Percentiles rank a stretch among this genome's conserved stretches.
Evolutionary conservation across 2,113 vertebrate genomes (phyloP).

Genomic region (Anolis sagrei): DNA sequence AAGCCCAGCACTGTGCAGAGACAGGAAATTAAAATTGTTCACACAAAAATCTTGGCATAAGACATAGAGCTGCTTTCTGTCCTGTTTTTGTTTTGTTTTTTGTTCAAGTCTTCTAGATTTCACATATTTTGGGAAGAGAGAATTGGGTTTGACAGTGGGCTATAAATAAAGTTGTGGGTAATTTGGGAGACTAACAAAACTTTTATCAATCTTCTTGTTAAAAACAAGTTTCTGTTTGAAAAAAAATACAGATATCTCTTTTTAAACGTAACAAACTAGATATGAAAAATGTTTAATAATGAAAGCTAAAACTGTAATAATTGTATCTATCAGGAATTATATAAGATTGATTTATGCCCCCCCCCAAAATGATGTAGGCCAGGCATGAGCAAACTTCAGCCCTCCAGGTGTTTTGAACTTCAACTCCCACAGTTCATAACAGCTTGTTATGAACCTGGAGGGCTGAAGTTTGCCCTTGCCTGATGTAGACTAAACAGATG

Average conservation of each 20-base stretch:
- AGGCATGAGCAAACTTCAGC: background rate
- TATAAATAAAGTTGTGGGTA: conserved; percentile 18
- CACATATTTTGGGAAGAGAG: background rate
- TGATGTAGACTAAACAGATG: background rate
- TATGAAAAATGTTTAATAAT: background rate
- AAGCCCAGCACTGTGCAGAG: conserved; percentile 21
- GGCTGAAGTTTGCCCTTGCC: too few relatives aligned
- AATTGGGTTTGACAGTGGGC: conserved; percentile 20
- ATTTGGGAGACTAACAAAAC: conserved; percentile 1
- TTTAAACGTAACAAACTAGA: conserved; percentile 1
- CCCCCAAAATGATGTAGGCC: conserved; percentile 8
- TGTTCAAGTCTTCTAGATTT: conserved; percentile 36
- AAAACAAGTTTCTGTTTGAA: conserved; percentile 8
- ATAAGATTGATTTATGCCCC: background rate
- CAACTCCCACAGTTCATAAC: too few relatives aligned
- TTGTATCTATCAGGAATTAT: background rate
- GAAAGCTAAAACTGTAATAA: conserved; percentile 34
- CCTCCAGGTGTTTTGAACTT: too few relatives aligned
- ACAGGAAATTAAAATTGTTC: conserved; percentile 54
- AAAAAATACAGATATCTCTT: conserved; percentile 11
- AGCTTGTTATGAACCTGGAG: too few relatives aligned
- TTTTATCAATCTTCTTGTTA: background rate
- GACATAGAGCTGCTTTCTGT: background rate
- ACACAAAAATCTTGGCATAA: conserved; percentile 21
- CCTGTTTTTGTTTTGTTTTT: background rate